Evolutionary conservation across 1,140 invertebrate species (phyloP), one percentile per base, ranked within the genome.

Genomic region (Bombus superbus): DNA sequence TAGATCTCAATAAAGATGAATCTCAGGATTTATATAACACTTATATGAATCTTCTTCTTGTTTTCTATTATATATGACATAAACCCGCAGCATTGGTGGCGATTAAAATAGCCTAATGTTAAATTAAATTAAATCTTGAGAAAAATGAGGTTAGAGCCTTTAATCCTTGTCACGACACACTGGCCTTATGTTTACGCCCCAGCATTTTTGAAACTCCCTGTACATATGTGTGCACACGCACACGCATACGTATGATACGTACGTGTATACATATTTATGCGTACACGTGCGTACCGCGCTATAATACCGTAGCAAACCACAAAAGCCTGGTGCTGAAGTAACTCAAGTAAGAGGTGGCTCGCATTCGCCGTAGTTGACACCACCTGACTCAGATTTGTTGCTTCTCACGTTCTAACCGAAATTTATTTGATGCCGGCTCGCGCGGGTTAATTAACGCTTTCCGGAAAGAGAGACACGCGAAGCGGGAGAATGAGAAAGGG

Each of bases 351-450:
- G 92, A 92, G 88, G 88, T 88, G 89, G 90, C 90, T 91, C 85
- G 81, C 89, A 88, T 90, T 91, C 89, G 90, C 90, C 87, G 88
- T 88, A 94, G 93, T 94, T 94, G 93, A 95, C 93, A 95, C 93
- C 94, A 94, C 92, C 94, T 95, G 94, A 95, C 93, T 95, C 94
- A 94, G 94, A 95, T 95, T 95, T 95, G 94, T 95, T 94, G 94
- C 94, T 95, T 95, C 94, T 95, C 94, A 94, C 94, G 93, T 95
- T 95, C 94, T 94, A 94, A 95, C 94, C 94, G 91, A 95, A 94
- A 95, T 95, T 95, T 95, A 95, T 95, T 95, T 95, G 94, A 95
- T 94, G 92, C 91, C 90, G 91, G 92, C 89, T 90, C 89, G 92
- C 90, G 91, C 81, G 91, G 93, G 93, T 95, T 95, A 94, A 95